Percentiles rank a stretch among this genome's conserved stretches.
phyloP scores from a whole-genome alignment of 1,140 invertebrate genomes.

The Panulirus ornatus region DNA sequence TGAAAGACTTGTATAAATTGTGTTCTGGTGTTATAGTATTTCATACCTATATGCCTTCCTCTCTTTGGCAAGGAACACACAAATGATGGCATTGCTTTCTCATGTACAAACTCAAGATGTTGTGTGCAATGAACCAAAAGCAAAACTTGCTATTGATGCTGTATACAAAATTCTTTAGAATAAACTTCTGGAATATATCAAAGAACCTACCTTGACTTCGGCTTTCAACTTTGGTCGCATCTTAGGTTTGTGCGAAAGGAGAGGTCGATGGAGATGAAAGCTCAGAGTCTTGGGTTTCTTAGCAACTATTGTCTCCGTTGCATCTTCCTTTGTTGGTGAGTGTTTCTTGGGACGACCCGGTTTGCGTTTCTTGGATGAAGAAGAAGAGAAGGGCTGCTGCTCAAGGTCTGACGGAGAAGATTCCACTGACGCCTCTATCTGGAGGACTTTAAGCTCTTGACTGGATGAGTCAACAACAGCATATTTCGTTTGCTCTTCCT shows the following conservation, averaged over 20 bases:
- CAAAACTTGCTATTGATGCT: too few relatives aligned
- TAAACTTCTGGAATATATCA: background rate
- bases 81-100: too few relatives aligned
- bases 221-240: constrained; percentile 85
- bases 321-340: constrained; percentile 81
- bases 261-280: constrained; percentile 73
- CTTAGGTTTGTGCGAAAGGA: constrained; percentile 77
- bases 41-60: too few relatives aligned
- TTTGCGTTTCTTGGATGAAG: constrained; percentile 89
- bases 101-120: too few relatives aligned
- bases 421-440: constrained; percentile 71
- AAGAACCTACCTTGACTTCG: constrained; percentile 79
- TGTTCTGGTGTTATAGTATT: too few relatives aligned
- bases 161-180: background rate
- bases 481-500: constrained; percentile 66
- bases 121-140: too few relatives aligned
- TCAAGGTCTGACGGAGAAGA: constrained; percentile 61
- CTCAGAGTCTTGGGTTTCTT: constrained; percentile 82
- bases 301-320: constrained; percentile 88
- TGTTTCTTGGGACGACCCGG: constrained; percentile 89
- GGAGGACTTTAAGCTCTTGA: constrained; percentile 58
- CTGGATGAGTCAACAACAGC: constrained; percentile 42
- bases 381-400: constrained; percentile 42
- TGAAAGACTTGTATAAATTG: too few relatives aligned
- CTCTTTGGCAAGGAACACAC: too few relatives aligned